Evolutionary conservation across 2,888 invertebrate genomes (phyloP), one percentile per base, ranked within the genome.

Genomic region (Leptogaster cylindrica): DNA sequence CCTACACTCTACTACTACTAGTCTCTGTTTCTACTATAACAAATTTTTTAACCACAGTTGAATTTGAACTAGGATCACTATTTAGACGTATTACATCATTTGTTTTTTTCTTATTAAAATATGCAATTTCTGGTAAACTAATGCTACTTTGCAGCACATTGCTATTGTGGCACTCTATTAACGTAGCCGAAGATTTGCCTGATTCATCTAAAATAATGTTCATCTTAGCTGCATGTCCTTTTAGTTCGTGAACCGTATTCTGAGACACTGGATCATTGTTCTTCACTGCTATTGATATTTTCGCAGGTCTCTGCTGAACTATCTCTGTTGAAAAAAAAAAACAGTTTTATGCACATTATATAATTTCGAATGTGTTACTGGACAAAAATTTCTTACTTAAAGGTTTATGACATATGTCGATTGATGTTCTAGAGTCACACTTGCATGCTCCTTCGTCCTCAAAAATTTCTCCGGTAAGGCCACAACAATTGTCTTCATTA

Each of bases 121-220:
- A 52, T 33, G 31, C 28, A 28, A 63, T 63, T 36, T 63, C 61
- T 44, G 61, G 61, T 23, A 63, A 63, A 46, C 61, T 63, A 44
- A 63, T 63, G 23, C 61, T 63, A 16, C 28, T 63, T 44, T 61
- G 61, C n/a, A 61, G 4, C 25, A 44, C 3, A 28, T n/a, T 44
- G 28, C 18, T 44, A 8, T 61, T 28, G 14, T 52, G 7, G 20
- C 14, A 52, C 7, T 27, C 33, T 16, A 31, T 8, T 10, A 52
- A 6, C 14, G 52, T 33, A 14, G 33, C 1, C 18, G 52, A 52
- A 33, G 31, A 52, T 52, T 52, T 52, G 33, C 52, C 52, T 33
- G 52, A 16, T 31, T 52, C 52, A 52, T 52, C 52, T 52, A 52
- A 18, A 18, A 52, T 52, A 16, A 52, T 52, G 18, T 52, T 52